Percentiles rank a stretch among this genome's conserved stretches.
phyloP scores from a whole-genome alignment of 2,888 invertebrate genomes.

The Deroplatys truncata region DNA sequence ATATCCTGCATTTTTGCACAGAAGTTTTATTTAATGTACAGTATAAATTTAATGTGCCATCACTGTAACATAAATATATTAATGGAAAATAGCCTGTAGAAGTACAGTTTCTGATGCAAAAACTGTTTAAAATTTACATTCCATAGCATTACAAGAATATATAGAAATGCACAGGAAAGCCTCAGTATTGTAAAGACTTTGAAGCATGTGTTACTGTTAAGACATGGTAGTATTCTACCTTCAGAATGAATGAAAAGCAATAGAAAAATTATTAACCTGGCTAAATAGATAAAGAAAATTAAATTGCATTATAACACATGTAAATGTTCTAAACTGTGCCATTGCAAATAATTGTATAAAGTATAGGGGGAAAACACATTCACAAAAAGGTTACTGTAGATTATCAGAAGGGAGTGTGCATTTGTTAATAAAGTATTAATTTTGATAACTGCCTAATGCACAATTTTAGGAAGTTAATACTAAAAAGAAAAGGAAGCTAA shows the following conservation, averaged over 20 bases:
- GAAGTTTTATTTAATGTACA: not conserved
- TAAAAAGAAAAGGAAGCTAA: not conserved
- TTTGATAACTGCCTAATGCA: not conserved
- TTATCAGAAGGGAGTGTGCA: not conserved
- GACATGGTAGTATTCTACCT: not conserved
- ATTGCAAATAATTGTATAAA: not conserved
- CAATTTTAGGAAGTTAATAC: not conserved
- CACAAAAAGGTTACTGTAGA: not conserved
- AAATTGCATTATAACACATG: not conserved
- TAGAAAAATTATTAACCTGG: not conserved
- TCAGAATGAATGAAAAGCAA: not conserved
- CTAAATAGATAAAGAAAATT: not conserved
- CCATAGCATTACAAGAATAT: not conserved
- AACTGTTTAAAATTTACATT: not conserved
- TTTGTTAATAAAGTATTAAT: not conserved
- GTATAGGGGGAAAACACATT: not conserved
- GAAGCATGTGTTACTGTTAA: not conserved
- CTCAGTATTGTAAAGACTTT: not conserved
- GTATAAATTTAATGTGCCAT: not conserved
- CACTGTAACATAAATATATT: not conserved
- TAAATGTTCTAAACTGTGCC: conserved; percentile 1
- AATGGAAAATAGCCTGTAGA: not conserved
- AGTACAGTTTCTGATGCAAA: not conserved
- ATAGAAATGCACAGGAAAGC: not conserved
- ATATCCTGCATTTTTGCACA: not conserved